Evolutionary conservation across 1,140 invertebrate species (phyloP), one percentile per base, ranked within the genome.

Genomic region (Maniola jurtina): DNA sequence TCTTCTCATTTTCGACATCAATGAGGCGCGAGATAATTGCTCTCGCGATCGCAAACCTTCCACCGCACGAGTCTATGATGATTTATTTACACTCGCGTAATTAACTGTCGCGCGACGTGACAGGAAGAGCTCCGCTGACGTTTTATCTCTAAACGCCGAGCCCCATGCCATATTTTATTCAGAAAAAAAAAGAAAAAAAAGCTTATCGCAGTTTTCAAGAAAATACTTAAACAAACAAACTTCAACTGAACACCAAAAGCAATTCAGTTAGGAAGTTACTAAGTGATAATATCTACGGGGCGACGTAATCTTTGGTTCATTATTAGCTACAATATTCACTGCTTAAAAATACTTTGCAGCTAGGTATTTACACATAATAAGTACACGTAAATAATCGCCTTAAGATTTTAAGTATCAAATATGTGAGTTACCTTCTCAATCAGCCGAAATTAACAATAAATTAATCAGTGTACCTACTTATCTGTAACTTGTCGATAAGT

Each of bases 71-170:
- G 78, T 83, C 86, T 86, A 83, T 84, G 88, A 88, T 90, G 86
- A 90, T 90, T 90, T 90, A 90, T 90, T 90, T 90, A 88, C 81
- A 88, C 83, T 81, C 82, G 86, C 81, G 86, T 90, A 90, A 90
- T 90, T 88, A 90, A 88, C 84, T 90, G 88, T 90, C 88, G 79
- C 83, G 86, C 80, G 83, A 86, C 83, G 88, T 90, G 88, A 90
- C 86, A 84, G 84, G 88, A 86, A 83, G 85, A 79, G 81, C 80
- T 77, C 71, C 76, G 75, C 75, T 76, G 78, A 81, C 80, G 77
- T 79, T 86, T 88, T 88, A 90, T 89, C 86, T 81, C 75, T 70
- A 76, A 79, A 70, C 76, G 76, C 68, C 75, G 79, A 77, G 79
- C 82, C 73, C 70, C 73, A 63, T 73, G 78, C 79, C 63, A 81